Evolutionary conservation across 1,140 invertebrate species (phyloP), one percentile per base, ranked within the genome.

Genomic region (Dendroctonus ponderosae): DNA sequence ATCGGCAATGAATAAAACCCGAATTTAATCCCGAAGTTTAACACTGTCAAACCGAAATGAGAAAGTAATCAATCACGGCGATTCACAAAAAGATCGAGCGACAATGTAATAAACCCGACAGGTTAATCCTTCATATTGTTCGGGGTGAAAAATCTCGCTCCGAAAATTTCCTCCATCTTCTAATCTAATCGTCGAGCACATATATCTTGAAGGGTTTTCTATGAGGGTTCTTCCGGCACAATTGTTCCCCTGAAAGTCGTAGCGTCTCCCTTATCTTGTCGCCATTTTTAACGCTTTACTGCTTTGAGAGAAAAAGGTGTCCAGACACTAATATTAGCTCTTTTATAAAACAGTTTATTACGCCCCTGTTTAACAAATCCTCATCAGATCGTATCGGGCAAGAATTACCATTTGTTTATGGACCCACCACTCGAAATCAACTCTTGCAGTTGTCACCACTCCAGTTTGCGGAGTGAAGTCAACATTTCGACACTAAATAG

Each of bases 81-180:
- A 67, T 60, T 67, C 65, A 67, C 57, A 66, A 53, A 60, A 61
- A 67, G 65, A 67, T 61, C 65, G 57, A 67, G 58, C 65, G 65
- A 67, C 65, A 67, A 53, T 59, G 65, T 67, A 67, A 67, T 67
- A 67, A 60, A 67, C 56, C 57, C 58, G 65, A 67, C 65, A 67
- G 65, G 65, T 67, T 67, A 67, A 67, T 67, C 65, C 65, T 67
- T 67, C 65, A 67, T 61, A 67, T 67, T 67, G 65, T 67, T 61
- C 65, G 65, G 51, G 44, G 51, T 54, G 65, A 67, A 67, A 60
- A 66, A 66, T 66, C 48, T 51, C 50, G 57, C 57, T 61, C 65
- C 65, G 43, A 49, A 67, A 67, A 60, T 52, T 60, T 67, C 57
- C 65, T 53, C 57, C 50, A 59, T 52, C 57, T 58, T 68, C 60